These are phyloP conservation scores for Falco cherrug DNA, from an alignment of 2,797 vertebrate genomes.

Conservation along the genomic window DNA sequence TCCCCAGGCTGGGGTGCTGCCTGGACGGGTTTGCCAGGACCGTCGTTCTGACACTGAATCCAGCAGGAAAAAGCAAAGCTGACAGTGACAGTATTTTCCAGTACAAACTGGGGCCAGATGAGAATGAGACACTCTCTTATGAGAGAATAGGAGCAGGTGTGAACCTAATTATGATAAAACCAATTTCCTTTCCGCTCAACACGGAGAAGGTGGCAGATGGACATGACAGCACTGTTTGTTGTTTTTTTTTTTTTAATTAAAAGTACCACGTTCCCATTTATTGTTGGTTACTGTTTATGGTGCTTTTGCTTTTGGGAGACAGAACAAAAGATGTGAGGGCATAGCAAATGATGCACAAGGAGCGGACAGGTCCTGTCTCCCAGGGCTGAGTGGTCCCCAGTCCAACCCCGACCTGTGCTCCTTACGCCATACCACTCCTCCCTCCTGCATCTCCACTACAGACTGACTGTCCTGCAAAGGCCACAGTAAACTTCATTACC, in stretches of 20 bases:
- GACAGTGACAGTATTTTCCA: neutral
- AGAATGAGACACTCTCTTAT: neutral
- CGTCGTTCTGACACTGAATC: accelerated
- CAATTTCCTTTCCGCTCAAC: neutral
- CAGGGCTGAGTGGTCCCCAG: neutral
- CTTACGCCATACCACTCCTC: neutral
- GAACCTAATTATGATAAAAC: neutral
- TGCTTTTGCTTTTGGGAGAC: neutral
- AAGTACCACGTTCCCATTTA: neutral
- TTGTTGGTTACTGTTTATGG: neutral
- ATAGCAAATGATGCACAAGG: neutral
- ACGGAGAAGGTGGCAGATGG: neutral
- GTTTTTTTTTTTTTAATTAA: too few species aligned
- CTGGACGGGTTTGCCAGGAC: neutral
- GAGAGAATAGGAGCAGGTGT: neutral
- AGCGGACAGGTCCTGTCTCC: neutral
- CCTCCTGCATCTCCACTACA: neutral
- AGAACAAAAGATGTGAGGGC: neutral
- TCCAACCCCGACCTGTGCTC: neutral
- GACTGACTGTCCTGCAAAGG: neutral
- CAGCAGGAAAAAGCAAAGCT: neutral
- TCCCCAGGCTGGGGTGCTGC: too few species aligned
- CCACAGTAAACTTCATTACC: neutral
- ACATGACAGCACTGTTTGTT: neutral
- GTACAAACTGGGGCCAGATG: neutral